phyloP scores from a whole-genome alignment of 2,797 vertebrate species.

The Ciconia nigra region DNA sequence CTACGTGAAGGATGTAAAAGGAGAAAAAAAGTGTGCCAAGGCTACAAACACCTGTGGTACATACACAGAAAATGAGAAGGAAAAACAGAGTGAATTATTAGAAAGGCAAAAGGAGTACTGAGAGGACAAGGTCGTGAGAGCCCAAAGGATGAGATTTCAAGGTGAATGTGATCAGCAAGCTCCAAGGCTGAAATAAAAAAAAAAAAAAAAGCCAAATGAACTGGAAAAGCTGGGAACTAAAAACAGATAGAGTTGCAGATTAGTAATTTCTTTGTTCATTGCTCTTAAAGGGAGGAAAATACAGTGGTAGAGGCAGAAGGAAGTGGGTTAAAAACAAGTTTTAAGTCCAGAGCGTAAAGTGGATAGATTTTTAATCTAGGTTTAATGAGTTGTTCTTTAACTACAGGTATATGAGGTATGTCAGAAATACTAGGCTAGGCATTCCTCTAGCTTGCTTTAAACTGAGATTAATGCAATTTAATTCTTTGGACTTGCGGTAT shows the following conservation, averaged over 20 bases:
- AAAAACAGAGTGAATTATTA: not conserved
- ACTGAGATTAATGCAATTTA: not conserved
- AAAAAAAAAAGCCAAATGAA: not conserved
- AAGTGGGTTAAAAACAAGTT: not conserved
- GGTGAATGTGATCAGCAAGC: not conserved
- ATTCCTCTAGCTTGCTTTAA: not conserved
- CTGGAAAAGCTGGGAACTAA: not conserved
- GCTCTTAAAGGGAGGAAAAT: not conserved
- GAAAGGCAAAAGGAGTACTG: not conserved
- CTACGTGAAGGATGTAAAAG: not conserved
- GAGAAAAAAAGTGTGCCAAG: not conserved
- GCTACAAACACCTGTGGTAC: not conserved
- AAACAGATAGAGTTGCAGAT: not conserved
- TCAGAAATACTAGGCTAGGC: not conserved
- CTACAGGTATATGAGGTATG: not conserved
- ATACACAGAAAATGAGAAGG: not conserved
- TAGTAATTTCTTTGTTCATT: not conserved
- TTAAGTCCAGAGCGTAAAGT: not conserved
- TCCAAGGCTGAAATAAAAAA: not conserved
- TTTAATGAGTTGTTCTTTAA: not conserved
- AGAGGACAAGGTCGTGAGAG: conserved; percentile 11
- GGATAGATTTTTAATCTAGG: not conserved
- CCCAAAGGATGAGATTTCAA: not conserved
- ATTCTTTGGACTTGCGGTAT: not conserved
- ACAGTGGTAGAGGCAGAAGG: not conserved